Evolutionary conservation across 1,140 invertebrate genomes (phyloP).

Genomic region (Theocolax elegans): DNA sequence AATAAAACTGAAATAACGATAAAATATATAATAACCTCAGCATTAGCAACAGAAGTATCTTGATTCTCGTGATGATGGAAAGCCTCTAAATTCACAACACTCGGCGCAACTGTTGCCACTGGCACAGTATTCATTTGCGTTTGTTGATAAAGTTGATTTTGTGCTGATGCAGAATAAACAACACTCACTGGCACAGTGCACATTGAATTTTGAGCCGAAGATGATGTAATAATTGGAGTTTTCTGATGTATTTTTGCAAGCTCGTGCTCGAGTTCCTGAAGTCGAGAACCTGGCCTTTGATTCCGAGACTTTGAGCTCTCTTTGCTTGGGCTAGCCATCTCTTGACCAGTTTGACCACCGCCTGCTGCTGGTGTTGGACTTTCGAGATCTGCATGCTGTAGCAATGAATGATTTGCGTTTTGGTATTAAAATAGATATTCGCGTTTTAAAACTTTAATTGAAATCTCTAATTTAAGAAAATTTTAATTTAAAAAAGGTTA

Average conservation of each 20-base stretch:
- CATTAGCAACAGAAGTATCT: conserved; percentile 42
- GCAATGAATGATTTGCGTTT: not conserved
- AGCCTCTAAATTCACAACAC: conserved; percentile 53
- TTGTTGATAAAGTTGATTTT: conserved; percentile 44
- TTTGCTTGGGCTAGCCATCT: conserved; percentile 63
- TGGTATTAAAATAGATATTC: no score
- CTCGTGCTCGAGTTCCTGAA: conserved; percentile 64
- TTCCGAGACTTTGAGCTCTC: conserved; percentile 56
- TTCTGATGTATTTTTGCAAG: conserved; percentile 62
- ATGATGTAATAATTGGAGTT: conserved; percentile 43
- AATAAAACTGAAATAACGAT: no score
- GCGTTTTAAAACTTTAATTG: no score
- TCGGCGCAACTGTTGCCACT: conserved; percentile 53
- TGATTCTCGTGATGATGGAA: conserved; percentile 54
- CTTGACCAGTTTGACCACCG: conserved; percentile 46
- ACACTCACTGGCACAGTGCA: conserved; percentile 54
- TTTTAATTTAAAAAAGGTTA: no score
- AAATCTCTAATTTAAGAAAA: no score
- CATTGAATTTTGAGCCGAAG: conserved; percentile 51
- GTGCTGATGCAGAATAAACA: conserved; percentile 40
- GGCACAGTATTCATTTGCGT: conserved; percentile 52
- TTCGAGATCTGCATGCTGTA: conserved; percentile 45
- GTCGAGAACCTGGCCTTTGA: conserved; percentile 59
- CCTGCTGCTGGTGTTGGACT: conserved; percentile 51
- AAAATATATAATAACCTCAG: conserved; percentile 55